A percentile compares a stretch with the other conserved stretches of the same genome.
Evolutionary conservation across 2,113 vertebrate species (phyloP).

Genomic region (Vidua macroura): DNA sequence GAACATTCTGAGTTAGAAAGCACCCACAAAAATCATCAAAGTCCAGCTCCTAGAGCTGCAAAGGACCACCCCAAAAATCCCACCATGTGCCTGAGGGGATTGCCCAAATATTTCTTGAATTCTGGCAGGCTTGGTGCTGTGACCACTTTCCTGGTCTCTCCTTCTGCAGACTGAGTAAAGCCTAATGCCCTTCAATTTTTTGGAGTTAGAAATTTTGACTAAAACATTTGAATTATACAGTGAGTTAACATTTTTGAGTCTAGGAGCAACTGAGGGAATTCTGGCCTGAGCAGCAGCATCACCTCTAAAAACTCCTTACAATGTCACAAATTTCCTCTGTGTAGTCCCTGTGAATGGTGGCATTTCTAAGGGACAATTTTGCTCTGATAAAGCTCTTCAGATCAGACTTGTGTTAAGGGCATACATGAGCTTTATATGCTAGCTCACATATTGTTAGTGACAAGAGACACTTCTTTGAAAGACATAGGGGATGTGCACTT

Average conservation of each 20-base stretch:
- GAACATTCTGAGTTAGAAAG: background rate
- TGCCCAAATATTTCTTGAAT: background rate
- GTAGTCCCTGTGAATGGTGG: background rate
- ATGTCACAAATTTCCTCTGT: background rate
- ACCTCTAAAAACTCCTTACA: background rate
- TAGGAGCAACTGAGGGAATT: background rate
- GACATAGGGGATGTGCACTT: fast-evolving
- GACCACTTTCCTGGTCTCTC: background rate
- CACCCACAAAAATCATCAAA: background rate
- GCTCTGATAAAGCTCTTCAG: background rate
- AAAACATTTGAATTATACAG: background rate
- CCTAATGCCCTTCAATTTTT: background rate
- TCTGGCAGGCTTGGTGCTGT: background rate
- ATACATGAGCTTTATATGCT: background rate
- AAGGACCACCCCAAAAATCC: background rate
- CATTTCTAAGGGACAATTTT: background rate
- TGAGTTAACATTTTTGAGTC: background rate
- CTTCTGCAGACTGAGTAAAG: background rate
- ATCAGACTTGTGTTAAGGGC: background rate
- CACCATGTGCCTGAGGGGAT: background rate
- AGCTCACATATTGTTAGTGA: background rate
- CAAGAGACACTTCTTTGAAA: background rate
- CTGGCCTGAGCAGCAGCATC: background rate
- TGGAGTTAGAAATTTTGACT: background rate
- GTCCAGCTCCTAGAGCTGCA: background rate